phyloP scores from a whole-genome alignment of 1,140 invertebrate genomes.

The Pentalonia nigronervosa region DNA sequence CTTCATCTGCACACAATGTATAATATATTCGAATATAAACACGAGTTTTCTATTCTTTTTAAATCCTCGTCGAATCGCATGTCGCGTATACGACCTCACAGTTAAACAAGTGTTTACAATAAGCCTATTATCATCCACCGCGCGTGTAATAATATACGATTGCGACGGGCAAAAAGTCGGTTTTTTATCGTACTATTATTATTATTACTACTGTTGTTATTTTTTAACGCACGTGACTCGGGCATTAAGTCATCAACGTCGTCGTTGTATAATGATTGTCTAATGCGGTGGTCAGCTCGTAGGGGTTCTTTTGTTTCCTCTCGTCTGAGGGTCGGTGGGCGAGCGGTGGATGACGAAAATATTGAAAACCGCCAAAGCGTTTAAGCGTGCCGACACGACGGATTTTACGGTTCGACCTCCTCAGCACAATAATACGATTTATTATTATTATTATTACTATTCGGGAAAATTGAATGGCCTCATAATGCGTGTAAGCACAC shows the following conservation, averaged over 20 bases:
- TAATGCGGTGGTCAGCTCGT: not conserved
- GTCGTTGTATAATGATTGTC: not conserved
- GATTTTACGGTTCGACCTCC: not conserved
- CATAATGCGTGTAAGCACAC: not conserved
- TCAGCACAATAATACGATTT: not conserved
- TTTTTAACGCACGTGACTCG: constrained; percentile 31
- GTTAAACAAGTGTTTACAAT: not conserved
- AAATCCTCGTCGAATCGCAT: not conserved
- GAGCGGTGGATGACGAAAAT: not conserved
- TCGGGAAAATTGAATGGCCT: not conserved
- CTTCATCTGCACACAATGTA: not conserved
- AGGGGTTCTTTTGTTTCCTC: constrained; percentile 19
- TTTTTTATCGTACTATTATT: not conserved
- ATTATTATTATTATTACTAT: not conserved
- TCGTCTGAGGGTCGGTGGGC: not conserved
- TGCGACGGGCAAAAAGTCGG: not conserved
- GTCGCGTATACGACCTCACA: not conserved
- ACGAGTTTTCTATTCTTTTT: not conserved
- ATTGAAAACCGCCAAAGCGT: constrained; percentile 17
- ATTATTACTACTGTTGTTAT: not conserved
- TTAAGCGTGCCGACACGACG: not conserved
- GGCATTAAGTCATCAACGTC: constrained; percentile 40
- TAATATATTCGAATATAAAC: not conserved
- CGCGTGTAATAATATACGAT: not conserved
- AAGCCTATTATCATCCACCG: not conserved